A percentile compares a stretch with the other conserved stretches of the same genome.
These are phyloP conservation scores for Dipodomys merriami DNA, from an alignment of 2,113 vertebrate genomes.

Conservation along the genomic window DNA sequence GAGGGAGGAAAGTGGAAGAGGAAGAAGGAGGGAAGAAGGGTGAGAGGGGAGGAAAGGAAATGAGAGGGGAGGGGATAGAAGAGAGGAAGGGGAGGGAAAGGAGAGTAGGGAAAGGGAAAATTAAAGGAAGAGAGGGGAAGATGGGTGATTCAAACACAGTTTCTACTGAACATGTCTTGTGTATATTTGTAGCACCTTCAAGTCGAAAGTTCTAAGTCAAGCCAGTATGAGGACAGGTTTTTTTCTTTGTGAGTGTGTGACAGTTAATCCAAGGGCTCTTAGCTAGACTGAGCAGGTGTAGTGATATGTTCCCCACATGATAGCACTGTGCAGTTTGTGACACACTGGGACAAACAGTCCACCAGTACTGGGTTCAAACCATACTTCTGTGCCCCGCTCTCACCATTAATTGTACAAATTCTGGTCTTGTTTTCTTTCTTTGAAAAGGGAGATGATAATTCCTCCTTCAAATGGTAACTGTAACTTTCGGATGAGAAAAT, in stretches of 20 bases:
- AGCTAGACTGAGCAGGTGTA: background rate
- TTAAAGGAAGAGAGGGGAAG: background rate
- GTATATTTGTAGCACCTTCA: background rate
- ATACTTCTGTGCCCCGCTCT: background rate
- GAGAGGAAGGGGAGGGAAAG: background rate
- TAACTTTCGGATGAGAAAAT: constrained; percentile 9
- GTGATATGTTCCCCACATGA: background rate
- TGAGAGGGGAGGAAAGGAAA: too few relatives aligned
- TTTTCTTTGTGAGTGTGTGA: background rate
- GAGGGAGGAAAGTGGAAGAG: too few relatives aligned
- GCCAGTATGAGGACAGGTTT: background rate
- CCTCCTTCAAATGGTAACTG: background rate
- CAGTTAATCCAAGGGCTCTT: background rate
- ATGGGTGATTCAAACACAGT: background rate
- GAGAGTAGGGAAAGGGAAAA: background rate
- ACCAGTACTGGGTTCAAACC: background rate
- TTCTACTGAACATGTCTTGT: background rate
- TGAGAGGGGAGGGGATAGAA: too few relatives aligned
- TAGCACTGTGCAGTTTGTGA: background rate
- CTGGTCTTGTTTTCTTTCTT: constrained; percentile 29
- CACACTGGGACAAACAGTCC: background rate
- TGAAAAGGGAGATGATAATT: background rate
- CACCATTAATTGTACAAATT: background rate
- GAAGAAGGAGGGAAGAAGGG: too few relatives aligned
- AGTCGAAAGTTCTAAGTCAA: background rate